Evolutionary conservation across 2,113 vertebrate genomes (phyloP), one percentile per base, ranked within the genome.

Genomic region (Numida meleagris): DNA sequence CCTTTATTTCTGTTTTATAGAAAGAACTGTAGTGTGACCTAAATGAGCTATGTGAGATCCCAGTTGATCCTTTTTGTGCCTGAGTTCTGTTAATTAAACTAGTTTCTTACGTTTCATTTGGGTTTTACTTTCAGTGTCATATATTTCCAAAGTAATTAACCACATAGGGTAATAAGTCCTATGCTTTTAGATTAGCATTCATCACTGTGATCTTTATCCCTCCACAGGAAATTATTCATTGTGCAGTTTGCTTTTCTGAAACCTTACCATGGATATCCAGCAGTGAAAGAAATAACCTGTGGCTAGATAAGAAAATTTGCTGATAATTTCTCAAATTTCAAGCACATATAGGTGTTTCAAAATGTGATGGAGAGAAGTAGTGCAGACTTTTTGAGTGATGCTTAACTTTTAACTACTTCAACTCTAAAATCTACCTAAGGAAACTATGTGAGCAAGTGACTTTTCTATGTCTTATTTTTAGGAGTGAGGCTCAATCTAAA

Each of bases 311-410:
- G 92, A 97, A 96, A 62, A 89, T 98, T 98, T 97, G 94, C 94
- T 91, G 98, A 98, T 98, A 98, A 98, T 97, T 98, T 98, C 99
- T 99, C 98, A 98, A 98, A 99, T 99, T 98, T 94, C 90, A 96
- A 97, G 20, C 57, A 86, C 83, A 97, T 97, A 96, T 98, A 98
- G 98, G 97, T 98, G 95, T 95, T 93, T 97, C 96, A 96, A 97
- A 98, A 97, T 96, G 97, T 96, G 97, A 97, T 98, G 96, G 97
- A 98, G 95, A 94, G 68, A 62, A 80, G 79, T 94, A 96, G 92
- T 96, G 95, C 66, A 95, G 95, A 96, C 96, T 97, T 97, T 96
- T 94, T 90, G 78, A 86, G 83, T 94, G 95, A 92, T 97, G 93
- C 91, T 92, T 59, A 81, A 92, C 71, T 79, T 96, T 17, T 42